phyloP scores from a whole-genome alignment of 2,113 vertebrate genomes.

The Tympanuchus pallidicinctus region DNA sequence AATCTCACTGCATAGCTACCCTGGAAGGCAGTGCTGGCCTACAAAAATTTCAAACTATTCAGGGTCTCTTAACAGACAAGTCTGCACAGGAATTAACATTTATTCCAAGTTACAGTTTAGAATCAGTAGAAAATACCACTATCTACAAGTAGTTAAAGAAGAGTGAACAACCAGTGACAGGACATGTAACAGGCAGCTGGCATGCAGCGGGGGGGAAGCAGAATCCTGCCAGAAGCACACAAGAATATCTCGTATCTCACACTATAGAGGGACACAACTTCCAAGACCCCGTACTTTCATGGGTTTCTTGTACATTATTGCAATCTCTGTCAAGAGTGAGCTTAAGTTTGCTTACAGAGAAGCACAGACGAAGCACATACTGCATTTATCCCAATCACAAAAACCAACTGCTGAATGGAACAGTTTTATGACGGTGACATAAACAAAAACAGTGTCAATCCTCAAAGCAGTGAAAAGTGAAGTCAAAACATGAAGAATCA shows the following conservation, averaged over 20 bases:
- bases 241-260: neutral
- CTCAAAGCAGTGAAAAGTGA: neutral
- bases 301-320: neutral
- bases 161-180: neutral
- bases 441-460: neutral
- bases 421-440: neutral
- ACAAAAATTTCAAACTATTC: neutral
- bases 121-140: neutral
- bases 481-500: neutral
- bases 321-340: neutral
- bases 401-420: neutral
- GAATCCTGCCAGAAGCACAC: neutral
- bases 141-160: neutral
- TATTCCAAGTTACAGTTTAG: neutral
- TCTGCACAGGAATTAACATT: neutral
- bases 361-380: neutral
- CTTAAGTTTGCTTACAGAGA: neutral
- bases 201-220: neutral
- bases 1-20: neutral
- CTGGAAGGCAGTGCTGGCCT: neutral
- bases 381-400: neutral
- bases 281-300: accelerated
- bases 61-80: neutral
- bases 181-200: neutral
- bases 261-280: neutral